Conservation (phyloP, 2,797 vertebrate genomes). For the Argya squamiceps region DNA sequence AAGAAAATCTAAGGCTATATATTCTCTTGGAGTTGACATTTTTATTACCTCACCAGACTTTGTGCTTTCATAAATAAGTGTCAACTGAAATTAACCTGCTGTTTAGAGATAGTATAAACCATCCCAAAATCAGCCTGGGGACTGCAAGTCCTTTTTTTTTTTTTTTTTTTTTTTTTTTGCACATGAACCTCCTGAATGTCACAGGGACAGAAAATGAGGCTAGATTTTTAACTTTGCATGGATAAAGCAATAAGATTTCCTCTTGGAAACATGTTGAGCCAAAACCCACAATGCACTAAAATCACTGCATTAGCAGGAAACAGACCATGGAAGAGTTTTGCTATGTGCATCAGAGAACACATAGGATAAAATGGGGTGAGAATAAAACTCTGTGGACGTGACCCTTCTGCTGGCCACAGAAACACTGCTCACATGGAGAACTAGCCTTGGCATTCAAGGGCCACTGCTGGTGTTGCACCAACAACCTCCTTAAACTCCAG, state of each 20-base stretch:
- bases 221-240: background rate
- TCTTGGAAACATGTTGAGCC: background rate
- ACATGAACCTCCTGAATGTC: background rate
- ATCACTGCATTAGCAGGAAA: background rate
- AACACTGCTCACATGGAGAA: fast-evolving
- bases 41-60: conserved; percentile 70
- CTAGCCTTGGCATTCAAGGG: background rate
- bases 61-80: conserved; percentile 67
- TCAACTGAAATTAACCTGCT: conserved; percentile 69
- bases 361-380: background rate
- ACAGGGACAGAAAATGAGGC: background rate
- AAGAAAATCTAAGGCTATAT: conserved; percentile 56
- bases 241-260: background rate
- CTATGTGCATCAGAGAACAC: fast-evolving
- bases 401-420: background rate
- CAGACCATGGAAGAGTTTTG: background rate
- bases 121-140: conserved; percentile 23
- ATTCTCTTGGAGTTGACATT: conserved; percentile 56
- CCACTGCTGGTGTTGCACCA: fast-evolving
- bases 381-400: background rate
- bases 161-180: background rate
- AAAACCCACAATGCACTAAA: background rate
- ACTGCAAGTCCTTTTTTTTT: background rate
- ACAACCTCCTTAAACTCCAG: background rate
- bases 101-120: conserved; percentile 63